These are phyloP conservation scores for Vollenhovia emeryi DNA, from an alignment of 1,140 invertebrate genomes.

Conservation along the genomic window DNA sequence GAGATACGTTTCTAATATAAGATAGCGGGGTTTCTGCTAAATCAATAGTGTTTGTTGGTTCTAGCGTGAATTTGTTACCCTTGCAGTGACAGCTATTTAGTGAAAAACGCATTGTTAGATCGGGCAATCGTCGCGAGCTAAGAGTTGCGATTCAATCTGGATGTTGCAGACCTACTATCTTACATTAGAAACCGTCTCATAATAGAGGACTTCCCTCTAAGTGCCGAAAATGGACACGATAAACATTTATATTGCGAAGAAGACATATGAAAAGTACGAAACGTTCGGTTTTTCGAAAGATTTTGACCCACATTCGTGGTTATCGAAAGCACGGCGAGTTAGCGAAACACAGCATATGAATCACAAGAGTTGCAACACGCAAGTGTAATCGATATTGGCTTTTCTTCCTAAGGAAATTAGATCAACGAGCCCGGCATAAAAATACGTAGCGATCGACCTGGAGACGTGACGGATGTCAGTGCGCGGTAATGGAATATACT, in stretches of 20 bases:
- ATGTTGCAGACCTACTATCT: too few species aligned
- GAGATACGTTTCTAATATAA: too few species aligned
- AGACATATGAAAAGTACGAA: background rate
- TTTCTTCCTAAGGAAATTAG: conserved; percentile 50
- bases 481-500: conserved; percentile 31
- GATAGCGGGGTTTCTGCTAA: too few species aligned
- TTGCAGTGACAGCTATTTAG: too few species aligned
- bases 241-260: background rate
- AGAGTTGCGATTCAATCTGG: too few species aligned
- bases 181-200: too few species aligned
- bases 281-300: conserved; percentile 16
- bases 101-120: too few species aligned
- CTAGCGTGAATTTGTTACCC: too few species aligned
- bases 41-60: too few species aligned
- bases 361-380: conserved; percentile 5
- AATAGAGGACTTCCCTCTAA: too few species aligned
- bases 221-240: background rate
- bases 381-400: conserved; percentile 37
- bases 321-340: conserved; percentile 44
- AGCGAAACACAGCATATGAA: background rate
- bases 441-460: conserved; percentile 28
- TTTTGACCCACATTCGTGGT: conserved; percentile 54
- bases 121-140: too few species aligned
- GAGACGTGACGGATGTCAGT: conserved; percentile 38
- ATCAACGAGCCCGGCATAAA: conserved; percentile 42